A percentile compares a stretch with the other conserved stretches of the same genome.
These are phyloP conservation scores for Luscinia luscinia DNA, from an alignment of 2,797 vertebrate species.

Conservation along the genomic window DNA sequence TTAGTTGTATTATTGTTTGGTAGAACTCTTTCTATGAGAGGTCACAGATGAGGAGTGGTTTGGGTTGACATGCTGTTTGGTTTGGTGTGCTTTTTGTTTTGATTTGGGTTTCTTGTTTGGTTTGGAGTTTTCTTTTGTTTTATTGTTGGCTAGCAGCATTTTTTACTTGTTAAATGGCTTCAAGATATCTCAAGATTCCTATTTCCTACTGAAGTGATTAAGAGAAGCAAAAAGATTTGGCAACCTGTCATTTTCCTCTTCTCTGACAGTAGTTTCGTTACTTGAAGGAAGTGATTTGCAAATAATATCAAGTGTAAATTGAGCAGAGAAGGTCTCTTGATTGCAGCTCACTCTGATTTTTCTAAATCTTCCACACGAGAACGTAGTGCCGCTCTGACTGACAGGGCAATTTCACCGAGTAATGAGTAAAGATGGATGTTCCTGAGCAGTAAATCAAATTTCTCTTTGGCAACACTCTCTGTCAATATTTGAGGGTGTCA, in stretches of 20 bases:
- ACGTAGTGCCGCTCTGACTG: conserved; percentile 21
- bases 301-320: neutral
- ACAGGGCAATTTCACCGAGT: conserved; percentile 15
- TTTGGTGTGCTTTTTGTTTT: neutral
- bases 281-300: neutral
- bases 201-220: neutral
- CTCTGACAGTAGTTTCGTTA: neutral
- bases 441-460: conserved; percentile 1
- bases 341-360: conserved; percentile 26
- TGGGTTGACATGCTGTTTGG: neutral
- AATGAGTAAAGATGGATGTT: conserved; percentile 28
- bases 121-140: neutral
- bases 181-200: neutral
- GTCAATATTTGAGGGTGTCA: conserved; percentile 10
- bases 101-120: neutral
- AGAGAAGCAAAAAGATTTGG: neutral
- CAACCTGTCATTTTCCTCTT: neutral
- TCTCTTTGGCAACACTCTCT: neutral
- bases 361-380: neutral
- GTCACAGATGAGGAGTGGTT: neutral
- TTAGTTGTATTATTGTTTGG: neutral
- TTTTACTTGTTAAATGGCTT: neutral
- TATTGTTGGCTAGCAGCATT: neutral
- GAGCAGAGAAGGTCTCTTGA: neutral
- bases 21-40: neutral